These are phyloP conservation scores for Avahi laniger DNA, from an alignment of 2,797 vertebrate genomes.

Conservation along the genomic window DNA sequence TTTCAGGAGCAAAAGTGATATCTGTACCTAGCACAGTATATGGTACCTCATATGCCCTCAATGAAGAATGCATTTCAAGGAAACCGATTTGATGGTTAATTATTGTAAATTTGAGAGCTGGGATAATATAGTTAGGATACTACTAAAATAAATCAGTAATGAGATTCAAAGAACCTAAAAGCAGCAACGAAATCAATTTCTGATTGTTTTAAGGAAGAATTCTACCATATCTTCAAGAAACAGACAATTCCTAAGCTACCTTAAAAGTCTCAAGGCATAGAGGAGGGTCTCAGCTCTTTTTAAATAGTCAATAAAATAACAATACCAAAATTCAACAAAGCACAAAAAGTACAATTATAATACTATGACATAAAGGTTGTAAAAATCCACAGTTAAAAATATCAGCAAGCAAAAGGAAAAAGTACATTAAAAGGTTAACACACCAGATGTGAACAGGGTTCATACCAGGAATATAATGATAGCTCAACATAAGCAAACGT, in stretches of 20 bases:
- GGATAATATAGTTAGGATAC: background rate
- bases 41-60: background rate
- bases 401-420: background rate
- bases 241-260: background rate
- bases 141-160: background rate
- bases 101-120: background rate
- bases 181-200: background rate
- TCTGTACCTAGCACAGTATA: background rate
- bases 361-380: background rate
- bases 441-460: background rate
- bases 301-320: background rate
- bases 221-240: background rate
- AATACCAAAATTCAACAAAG: background rate
- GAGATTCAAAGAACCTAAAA: constrained; percentile 16
- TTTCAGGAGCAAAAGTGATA: background rate
- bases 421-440: background rate
- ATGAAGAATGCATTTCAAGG: background rate
- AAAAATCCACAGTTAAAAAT: background rate
- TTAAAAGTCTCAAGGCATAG: background rate
- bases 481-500: background rate
- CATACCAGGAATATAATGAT: background rate
- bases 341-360: background rate
- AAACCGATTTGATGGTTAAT: background rate
- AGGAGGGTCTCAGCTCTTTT: background rate
- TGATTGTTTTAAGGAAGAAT: background rate